Percentiles rank a stretch among this genome's conserved stretches.
Conservation (phyloP, 2,888 invertebrate genomes). For the Suillia variegata region DNA sequence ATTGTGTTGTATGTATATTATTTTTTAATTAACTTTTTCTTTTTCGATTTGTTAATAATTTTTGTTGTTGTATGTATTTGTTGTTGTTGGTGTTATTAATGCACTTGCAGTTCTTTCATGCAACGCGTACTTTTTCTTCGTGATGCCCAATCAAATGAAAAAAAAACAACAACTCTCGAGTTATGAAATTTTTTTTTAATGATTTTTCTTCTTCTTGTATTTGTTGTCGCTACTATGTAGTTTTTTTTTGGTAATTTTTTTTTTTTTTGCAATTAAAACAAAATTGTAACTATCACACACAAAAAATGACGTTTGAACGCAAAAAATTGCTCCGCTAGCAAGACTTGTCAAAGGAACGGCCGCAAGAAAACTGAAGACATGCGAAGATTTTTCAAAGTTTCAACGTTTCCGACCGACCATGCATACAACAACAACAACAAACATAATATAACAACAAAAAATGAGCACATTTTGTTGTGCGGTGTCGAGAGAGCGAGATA, state of each 20-base stretch:
- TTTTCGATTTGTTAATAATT: too few species aligned
- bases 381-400: conserved; percentile 5
- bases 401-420: neutral
- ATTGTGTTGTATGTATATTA: neutral
- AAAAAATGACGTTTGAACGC: too few species aligned
- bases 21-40: neutral
- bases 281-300: conserved; percentile 29
- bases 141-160: too few species aligned
- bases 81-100: neutral
- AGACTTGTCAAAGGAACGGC: conserved; percentile 53
- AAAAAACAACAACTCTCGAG: too few species aligned
- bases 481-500: too few species aligned
- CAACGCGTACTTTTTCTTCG: neutral
- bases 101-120: conserved; percentile 5
- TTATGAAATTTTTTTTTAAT: neutral
- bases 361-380: conserved; percentile 45
- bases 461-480: neutral
- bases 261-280: conserved; percentile 24
- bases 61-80: neutral
- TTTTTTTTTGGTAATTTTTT: neutral
- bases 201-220: neutral
- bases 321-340: conserved; percentile 29
- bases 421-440: conserved; percentile 22
- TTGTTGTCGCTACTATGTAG: too few species aligned
- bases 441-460: neutral